Percentiles rank a stretch among this genome's conserved stretches.
Evolutionary conservation across 2,797 vertebrate genomes (phyloP).

Genomic region (Coluber constrictor): DNA sequence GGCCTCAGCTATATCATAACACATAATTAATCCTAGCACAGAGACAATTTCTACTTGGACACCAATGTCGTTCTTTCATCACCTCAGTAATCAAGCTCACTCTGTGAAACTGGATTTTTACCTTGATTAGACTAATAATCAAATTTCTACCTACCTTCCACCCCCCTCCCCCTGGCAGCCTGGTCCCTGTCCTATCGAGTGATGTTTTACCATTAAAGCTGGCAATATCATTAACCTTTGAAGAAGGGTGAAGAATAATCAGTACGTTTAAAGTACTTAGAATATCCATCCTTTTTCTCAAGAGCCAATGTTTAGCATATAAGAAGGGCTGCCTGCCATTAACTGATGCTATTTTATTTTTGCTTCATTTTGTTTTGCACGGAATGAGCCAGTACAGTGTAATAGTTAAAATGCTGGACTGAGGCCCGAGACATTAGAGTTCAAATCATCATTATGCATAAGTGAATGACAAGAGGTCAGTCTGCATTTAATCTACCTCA

Average conservation of each 20-base stretch:
- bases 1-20: not conserved
- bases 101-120: constrained; percentile 56
- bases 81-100: constrained; percentile 67
- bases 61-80: constrained; percentile 36
- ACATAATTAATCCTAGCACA: constrained; percentile 19
- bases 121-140: constrained; percentile 69
- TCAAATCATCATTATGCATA: not conserved
- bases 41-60: constrained; percentile 37
- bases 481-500: not conserved
- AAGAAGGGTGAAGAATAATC: constrained; percentile 50
- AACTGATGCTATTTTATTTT: not conserved
- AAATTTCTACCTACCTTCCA: constrained; percentile 56
- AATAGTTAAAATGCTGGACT: not conserved
- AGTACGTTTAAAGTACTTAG: constrained; percentile 41
- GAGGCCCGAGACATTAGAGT: not conserved
- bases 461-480: not conserved
- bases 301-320: constrained; percentile 16
- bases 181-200: constrained; percentile 31
- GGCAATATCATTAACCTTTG: constrained; percentile 50
- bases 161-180: constrained; percentile 39
- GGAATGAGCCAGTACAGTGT: too few species aligned
- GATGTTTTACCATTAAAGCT: constrained; percentile 41
- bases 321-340: constrained; percentile 25
- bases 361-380: not conserved
- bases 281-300: constrained; percentile 20